phyloP scores from a whole-genome alignment of 2,888 invertebrate genomes.

The Allacma fusca region DNA sequence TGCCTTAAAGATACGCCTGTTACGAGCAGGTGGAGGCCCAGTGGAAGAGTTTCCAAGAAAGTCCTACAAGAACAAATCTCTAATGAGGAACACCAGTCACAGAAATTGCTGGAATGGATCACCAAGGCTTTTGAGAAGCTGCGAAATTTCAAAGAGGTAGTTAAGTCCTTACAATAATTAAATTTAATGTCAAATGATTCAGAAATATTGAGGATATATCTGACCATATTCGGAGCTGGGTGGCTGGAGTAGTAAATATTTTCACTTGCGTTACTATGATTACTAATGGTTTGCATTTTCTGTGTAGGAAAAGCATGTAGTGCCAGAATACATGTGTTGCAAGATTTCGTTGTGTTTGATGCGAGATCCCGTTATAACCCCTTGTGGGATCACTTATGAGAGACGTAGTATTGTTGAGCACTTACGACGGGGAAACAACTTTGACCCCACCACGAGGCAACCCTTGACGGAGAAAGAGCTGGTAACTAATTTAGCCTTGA shows the following conservation, averaged over 20 bases:
- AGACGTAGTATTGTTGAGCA: neutral
- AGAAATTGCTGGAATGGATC: neutral
- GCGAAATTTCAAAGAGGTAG: too few species aligned
- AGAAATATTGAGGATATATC: too few species aligned
- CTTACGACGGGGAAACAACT: neutral
- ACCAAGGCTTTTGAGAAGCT: neutral
- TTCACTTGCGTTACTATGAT: neutral
- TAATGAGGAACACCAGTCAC: neutral
- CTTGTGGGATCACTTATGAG: slow-evolving; percentile 17
- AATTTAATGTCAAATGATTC: too few species aligned
- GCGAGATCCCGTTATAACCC: slow-evolving; percentile 8
- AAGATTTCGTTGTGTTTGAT: slow-evolving; percentile 7
- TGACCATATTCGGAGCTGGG: too few species aligned
- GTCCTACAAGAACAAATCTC: neutral
- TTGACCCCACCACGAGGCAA: slow-evolving; percentile 10
- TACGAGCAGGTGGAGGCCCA: neutral
- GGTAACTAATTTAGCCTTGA: neutral
- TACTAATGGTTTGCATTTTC: neutral
- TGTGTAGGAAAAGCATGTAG: neutral
- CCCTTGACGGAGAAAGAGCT: neutral
- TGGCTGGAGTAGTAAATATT: too few species aligned
- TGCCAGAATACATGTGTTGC: slow-evolving; percentile 4
- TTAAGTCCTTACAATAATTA: too few species aligned
- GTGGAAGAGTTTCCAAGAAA: neutral
- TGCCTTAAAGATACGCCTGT: neutral